phyloP scores from a whole-genome alignment of 2,797 vertebrate species.

The Scarus forsteni region DNA sequence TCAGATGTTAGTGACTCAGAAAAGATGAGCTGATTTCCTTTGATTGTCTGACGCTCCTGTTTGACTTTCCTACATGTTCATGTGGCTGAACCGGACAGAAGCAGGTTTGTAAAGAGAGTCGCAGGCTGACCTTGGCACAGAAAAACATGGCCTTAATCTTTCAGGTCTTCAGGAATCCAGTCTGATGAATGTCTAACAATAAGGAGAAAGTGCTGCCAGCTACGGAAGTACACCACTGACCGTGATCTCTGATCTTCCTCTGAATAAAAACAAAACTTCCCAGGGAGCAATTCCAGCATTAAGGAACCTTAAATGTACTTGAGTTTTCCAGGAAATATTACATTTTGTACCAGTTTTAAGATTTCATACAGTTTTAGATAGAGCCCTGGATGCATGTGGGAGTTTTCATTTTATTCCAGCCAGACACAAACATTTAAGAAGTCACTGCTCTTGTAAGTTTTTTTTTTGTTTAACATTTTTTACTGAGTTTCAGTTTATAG shows the following conservation, averaged over 20 bases:
- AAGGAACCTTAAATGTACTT: neutral
- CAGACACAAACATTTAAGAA: too few relatives aligned
- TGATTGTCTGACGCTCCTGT: slow-evolving; percentile 14
- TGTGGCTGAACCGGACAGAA: slow-evolving; percentile 11
- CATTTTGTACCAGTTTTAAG: too few relatives aligned
- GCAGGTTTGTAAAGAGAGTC: slow-evolving; percentile 4
- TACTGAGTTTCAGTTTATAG: too few relatives aligned
- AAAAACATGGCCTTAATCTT: slow-evolving; percentile 43
- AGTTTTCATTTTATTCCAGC: too few relatives aligned
- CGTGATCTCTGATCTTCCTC: slow-evolving; percentile 32
- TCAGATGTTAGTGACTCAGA: neutral
- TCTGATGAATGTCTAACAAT: slow-evolving; percentile 45
- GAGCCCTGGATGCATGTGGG: too few relatives aligned
- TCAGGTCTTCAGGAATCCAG: slow-evolving; percentile 29
- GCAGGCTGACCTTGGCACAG: slow-evolving; percentile 35
- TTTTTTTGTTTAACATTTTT: too few relatives aligned
- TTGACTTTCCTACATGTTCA: neutral
- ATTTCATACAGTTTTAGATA: too few relatives aligned
- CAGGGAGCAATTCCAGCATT: neutral
- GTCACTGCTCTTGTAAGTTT: too few relatives aligned
- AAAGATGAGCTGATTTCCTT: slow-evolving; percentile 24
- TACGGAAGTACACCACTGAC: slow-evolving; percentile 10
- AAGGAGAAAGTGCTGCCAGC: slow-evolving; percentile 36
- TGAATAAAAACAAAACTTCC: slow-evolving; percentile 7
- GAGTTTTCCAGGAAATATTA: too few relatives aligned